Percentiles rank a stretch among this genome's conserved stretches.
phyloP scores from a whole-genome alignment of 2,797 vertebrate species.

The Platalea minor region DNA sequence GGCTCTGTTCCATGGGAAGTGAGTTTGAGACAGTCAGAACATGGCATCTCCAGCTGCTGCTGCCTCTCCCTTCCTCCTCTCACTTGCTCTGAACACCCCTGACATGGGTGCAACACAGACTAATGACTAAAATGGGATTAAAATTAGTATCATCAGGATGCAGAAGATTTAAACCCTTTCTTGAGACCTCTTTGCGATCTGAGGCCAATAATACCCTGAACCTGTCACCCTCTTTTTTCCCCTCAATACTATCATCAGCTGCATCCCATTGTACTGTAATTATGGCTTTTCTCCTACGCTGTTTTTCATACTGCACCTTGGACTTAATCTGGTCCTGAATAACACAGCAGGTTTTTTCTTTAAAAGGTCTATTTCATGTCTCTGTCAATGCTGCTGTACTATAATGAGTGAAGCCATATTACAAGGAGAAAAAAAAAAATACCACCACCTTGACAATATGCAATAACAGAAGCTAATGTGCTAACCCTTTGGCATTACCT shows the following conservation, averaged over 20 bases:
- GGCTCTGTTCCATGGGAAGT: not conserved
- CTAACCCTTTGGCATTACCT: not conserved
- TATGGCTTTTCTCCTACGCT: not conserved
- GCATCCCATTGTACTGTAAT: not conserved
- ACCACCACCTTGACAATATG: not conserved
- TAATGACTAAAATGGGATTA: not conserved
- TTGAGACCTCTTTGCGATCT: not conserved
- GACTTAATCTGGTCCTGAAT: not conserved
- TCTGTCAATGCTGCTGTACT: not conserved
- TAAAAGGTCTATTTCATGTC: not conserved
- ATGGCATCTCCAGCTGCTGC: not conserved
- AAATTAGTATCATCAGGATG: not conserved
- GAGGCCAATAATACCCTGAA: not conserved
- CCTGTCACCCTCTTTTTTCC: not conserved
- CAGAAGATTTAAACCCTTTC: not conserved
- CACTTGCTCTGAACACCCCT: not conserved
- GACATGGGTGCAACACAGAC: not conserved
- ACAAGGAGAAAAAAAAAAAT: not conserved
- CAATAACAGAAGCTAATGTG: not conserved
- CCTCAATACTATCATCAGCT: not conserved
- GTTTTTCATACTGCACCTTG: not conserved
- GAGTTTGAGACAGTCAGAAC: not conserved
- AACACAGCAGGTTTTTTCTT: not conserved
- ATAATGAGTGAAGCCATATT: not conserved
- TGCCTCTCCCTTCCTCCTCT: not conserved